Percentiles rank a stretch among this genome's conserved stretches.
Evolutionary conservation across 2,113 vertebrate species (phyloP).

Genomic region (Eurypyga helias): DNA sequence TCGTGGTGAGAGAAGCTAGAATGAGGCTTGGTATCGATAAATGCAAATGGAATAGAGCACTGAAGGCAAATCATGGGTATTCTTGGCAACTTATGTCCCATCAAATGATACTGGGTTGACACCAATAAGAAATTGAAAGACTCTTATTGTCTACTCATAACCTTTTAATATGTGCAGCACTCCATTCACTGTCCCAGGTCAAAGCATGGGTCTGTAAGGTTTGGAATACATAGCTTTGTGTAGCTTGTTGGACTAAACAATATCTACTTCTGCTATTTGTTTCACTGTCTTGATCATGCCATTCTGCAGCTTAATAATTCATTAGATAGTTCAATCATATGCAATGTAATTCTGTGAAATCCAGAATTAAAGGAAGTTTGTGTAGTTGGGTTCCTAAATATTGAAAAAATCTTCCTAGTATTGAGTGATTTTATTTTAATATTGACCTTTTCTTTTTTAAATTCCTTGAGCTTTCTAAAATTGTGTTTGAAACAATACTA

Average conservation of each 20-base stretch:
- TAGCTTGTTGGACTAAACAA: not conserved
- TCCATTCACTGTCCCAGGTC: not conserved
- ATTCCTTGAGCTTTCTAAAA: not conserved
- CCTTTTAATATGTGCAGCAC: rapidly evolving
- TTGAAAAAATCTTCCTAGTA: not conserved
- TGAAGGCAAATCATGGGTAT: not conserved
- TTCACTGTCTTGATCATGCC: not conserved
- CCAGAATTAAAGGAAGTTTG: not conserved
- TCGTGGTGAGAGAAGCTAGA: not conserved
- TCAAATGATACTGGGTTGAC: not conserved
- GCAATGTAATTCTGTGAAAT: not conserved
- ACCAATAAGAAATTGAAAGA: not conserved
- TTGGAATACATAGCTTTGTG: not conserved
- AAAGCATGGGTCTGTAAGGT: not conserved
- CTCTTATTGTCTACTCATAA: not conserved
- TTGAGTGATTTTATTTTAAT: not conserved
- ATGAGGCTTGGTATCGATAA: not conserved
- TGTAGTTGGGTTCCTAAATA: not conserved
- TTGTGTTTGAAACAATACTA: not conserved
- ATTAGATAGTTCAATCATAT: not conserved
- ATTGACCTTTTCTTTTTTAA: not conserved
- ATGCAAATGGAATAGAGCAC: not conserved
- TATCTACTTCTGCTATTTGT: not conserved
- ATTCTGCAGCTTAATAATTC: not conserved
- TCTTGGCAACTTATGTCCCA: not conserved